These are phyloP conservation scores for Diploptera punctata DNA, from an alignment of 2,888 invertebrate genomes.

Conservation along the genomic window DNA sequence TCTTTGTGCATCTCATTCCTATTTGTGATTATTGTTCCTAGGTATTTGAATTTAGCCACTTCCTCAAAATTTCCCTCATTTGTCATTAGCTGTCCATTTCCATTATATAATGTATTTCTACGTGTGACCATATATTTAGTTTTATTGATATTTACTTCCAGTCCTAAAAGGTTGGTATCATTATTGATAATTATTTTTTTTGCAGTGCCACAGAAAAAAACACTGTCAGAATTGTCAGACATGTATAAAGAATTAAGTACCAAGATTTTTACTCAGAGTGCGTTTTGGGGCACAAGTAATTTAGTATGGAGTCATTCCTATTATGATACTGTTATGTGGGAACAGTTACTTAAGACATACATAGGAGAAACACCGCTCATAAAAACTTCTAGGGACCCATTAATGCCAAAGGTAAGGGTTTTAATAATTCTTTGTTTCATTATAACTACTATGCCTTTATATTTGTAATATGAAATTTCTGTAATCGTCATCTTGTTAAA, in stretches of 20 bases:
- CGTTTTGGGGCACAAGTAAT: slow-evolving; percentile 72
- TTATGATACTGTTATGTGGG: slow-evolving; percentile 87
- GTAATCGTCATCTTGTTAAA: too few relatives aligned
- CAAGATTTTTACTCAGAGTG: slow-evolving; percentile 70
- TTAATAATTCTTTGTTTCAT: background rate
- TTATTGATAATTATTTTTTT: slow-evolving; percentile 35
- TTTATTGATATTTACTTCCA: too few relatives aligned
- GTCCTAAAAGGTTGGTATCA: too few relatives aligned
- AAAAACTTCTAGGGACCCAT: slow-evolving; percentile 60
- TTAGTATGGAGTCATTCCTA: slow-evolving; percentile 87
- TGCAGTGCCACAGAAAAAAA: slow-evolving; percentile 62
- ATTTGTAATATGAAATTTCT: too few relatives aligned
- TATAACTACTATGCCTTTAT: background rate
- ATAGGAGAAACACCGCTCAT: slow-evolving; percentile 68
- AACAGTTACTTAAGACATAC: slow-evolving; percentile 72
- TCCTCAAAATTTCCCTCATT: too few relatives aligned
- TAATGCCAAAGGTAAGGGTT: slow-evolving; percentile 63
- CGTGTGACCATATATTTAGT: too few relatives aligned
- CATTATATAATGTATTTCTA: too few relatives aligned
- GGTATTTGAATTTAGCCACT: too few relatives aligned
- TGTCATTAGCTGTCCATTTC: too few relatives aligned
- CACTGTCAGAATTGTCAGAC: slow-evolving; percentile 65
- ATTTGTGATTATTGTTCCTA: too few relatives aligned
- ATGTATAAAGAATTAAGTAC: slow-evolving; percentile 66
- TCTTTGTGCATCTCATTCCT: too few relatives aligned